Percentiles rank a stretch among this genome's conserved stretches.
These are phyloP conservation scores for Myiagra hebetior DNA, from an alignment of 2,113 vertebrate genomes.

Conservation along the genomic window DNA sequence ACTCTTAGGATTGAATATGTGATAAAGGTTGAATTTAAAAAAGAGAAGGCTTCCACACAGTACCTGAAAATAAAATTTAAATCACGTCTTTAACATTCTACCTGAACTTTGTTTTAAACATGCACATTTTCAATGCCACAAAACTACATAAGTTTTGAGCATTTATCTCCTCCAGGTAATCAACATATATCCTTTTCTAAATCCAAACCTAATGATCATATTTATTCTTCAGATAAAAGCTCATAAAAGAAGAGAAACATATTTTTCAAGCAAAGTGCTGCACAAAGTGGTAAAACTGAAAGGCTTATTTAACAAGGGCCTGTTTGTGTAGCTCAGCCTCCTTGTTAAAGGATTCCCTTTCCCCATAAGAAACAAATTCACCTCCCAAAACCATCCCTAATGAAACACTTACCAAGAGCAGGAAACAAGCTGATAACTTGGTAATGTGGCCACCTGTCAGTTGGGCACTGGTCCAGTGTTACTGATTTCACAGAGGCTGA, in stretches of 20 bases:
- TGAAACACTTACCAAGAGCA: conserved; percentile 41
- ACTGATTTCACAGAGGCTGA: background rate
- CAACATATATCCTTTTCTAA: background rate
- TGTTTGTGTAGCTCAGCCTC: background rate
- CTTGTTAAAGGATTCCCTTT: background rate
- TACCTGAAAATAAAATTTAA: conserved; percentile 1
- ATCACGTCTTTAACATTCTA: background rate
- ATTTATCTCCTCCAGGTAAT: background rate
- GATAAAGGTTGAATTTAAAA: conserved; percentile 10
- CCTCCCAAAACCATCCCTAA: background rate
- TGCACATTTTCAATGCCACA: background rate
- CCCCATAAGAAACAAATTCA: background rate
- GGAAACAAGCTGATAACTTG: background rate
- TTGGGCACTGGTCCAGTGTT: background rate
- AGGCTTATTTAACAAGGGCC: background rate
- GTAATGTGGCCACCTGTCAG: conserved; percentile 10
- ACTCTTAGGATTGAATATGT: background rate
- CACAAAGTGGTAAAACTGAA: background rate
- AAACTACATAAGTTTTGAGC: background rate
- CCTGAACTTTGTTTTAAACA: background rate
- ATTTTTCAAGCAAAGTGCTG: background rate
- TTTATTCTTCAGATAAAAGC: background rate
- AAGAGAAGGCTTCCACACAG: background rate
- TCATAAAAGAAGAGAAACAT: background rate
- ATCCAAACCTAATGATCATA: background rate